Conservation (phyloP, 2,113 vertebrate species). For the Pelodiscus sinensis region DNA sequence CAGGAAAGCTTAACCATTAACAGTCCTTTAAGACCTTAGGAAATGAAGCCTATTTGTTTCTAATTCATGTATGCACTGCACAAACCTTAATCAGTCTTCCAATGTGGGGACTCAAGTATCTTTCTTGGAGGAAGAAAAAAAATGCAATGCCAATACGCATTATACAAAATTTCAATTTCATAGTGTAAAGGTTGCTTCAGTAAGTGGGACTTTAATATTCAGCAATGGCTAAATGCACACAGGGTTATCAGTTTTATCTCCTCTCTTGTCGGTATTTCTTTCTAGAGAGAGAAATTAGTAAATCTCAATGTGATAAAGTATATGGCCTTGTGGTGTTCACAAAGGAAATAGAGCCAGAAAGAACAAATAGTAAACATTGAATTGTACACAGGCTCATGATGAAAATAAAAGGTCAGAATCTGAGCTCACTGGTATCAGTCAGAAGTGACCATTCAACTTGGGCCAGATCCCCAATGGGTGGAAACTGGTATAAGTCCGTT, state of each 20-base stretch:
- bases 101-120: background rate
- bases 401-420: constrained; percentile 8
- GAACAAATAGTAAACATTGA: constrained; percentile 18
- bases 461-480: background rate
- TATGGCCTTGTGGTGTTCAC: constrained; percentile 44
- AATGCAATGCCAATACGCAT: background rate
- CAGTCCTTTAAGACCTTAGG: constrained; percentile 15
- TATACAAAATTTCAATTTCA: constrained; percentile 34
- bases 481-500: background rate
- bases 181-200: background rate
- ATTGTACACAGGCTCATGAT: background rate
- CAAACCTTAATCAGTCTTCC: constrained; percentile 24
- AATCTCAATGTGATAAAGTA: constrained; percentile 65
- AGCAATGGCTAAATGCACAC: constrained; percentile 33
- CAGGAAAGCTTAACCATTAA: constrained; percentile 64
- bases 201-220: background rate
- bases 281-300: constrained; percentile 67
- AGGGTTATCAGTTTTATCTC: constrained; percentile 39
- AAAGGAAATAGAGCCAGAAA: constrained; percentile 50
- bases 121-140: background rate
- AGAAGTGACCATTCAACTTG: fast-evolving
- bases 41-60: constrained; percentile 54
- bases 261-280: constrained; percentile 54
- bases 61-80: background rate
- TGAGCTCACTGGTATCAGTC: fast-evolving